Evolutionary conservation across 2,113 vertebrate species (phyloP), one percentile per base, ranked within the genome.

Genomic region (Ophiodon elongatus): DNA sequence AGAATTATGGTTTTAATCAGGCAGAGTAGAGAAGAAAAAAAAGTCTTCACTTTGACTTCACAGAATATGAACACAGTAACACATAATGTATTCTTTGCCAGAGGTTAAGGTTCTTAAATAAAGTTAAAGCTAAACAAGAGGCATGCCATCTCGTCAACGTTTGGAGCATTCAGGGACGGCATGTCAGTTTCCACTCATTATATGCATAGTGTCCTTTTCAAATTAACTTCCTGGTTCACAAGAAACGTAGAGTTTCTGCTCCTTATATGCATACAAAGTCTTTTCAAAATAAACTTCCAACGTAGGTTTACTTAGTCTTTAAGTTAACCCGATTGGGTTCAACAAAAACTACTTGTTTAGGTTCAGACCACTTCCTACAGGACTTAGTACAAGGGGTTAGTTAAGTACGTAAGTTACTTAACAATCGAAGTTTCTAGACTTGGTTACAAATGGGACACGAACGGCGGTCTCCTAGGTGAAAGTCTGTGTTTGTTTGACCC

Each of bases 61-160:
- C 17, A 29, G 31, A 54, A 52, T n/a, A 63, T n/a, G 1, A 79
- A 50, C 41, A 43, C 3, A 31, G 29, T 8, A 17, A 60, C 27
- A 60, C 10, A 88, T 87, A 63, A 88, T 88, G 62, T 85, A 86
- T 85, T 87, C 85, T 41, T 76, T 19, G 14, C 45, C 45, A 68
- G 77, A 41, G 21, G 63, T 82, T 15, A 57, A 9, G 50, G 6
- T 39, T 70, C 41, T 73, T 74, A 82, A 65, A 90, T 19, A 23
- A 63, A 35, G 29, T 62, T 92, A 83, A 91, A 69, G 70, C 72
- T 82, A 73, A 90, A 94, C 83, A 74, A 59, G 85, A 83, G 82
- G 73, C 90, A 88, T 87, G 86, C n/a, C n/a, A n/a, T n/a, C n/a
- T n/a, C n/a, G n/a, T n/a, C n/a, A n/a, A n/a, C n/a, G n/a, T n/a